phyloP scores from a whole-genome alignment of 1,140 invertebrate species.

The Rhysida immarginata region DNA sequence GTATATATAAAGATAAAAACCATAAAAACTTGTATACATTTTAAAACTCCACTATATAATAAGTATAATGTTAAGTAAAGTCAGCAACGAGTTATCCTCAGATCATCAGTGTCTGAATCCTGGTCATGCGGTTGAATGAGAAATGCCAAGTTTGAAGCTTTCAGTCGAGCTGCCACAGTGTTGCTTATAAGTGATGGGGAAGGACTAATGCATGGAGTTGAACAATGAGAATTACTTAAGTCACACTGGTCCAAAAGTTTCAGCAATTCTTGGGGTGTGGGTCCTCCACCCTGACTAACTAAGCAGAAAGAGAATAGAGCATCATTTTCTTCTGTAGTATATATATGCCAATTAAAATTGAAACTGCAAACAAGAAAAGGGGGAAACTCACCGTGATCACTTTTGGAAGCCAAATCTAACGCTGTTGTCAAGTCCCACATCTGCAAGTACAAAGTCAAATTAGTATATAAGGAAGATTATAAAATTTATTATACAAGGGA shows the following conservation, averaged over 20 bases:
- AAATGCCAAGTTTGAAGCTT: slow-evolving; percentile 55
- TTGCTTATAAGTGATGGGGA: slow-evolving; percentile 39
- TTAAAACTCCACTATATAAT: no score
- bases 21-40: no score
- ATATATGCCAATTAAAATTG: no score
- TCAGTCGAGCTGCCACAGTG: slow-evolving; percentile 43
- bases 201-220: slow-evolving; percentile 70
- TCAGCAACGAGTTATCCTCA: not conserved
- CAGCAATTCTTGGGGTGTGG: slow-evolving; percentile 74
- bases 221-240: slow-evolving; percentile 61
- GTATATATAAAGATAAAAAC: no score
- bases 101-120: slow-evolving; percentile 3
- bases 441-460: no score
- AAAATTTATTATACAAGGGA: no score
- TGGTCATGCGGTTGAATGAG: slow-evolving; percentile 40
- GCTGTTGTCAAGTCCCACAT: slow-evolving; percentile 98
- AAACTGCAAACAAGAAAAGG: slow-evolving; percentile 6
- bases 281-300: slow-evolving; percentile 53
- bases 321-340: not conserved
- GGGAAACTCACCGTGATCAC: slow-evolving; percentile 23
- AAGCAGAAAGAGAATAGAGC: slow-evolving; percentile 6
- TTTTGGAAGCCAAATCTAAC: slow-evolving; percentile 59
- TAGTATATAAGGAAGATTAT: no score
- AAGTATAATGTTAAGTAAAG: no score
- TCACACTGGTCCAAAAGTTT: slow-evolving; percentile 85